Evolutionary conservation across 2,797 vertebrate species (phyloP).

Genomic region (Babyrousa celebensis): DNA sequence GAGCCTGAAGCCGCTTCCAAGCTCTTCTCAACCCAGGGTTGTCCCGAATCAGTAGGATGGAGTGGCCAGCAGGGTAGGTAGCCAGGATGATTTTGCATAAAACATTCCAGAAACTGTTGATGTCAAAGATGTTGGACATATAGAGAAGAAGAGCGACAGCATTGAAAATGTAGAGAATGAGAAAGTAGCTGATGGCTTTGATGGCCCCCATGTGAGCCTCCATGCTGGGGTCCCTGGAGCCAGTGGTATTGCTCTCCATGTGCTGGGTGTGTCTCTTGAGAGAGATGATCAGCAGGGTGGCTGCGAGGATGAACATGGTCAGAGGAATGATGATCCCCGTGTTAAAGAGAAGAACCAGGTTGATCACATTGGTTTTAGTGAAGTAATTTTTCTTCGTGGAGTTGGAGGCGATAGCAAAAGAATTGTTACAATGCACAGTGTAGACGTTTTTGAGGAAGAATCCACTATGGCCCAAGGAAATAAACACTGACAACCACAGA

Average conservation of each 20-base stretch:
- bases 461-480: constrained; percentile 47
- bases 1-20: constrained; percentile 53
- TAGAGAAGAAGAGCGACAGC: background rate
- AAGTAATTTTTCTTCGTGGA: constrained; percentile 43
- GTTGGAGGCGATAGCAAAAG: background rate
- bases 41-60: constrained; percentile 77
- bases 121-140: background rate
- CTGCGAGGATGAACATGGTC: constrained; percentile 33
- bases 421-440: background rate
- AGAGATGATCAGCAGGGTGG: constrained; percentile 75
- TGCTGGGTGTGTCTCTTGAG: constrained; percentile 70
- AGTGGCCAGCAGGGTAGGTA: constrained; percentile 74
- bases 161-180: constrained; percentile 48
- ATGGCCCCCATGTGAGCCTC: constrained; percentile 69
- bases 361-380: constrained; percentile 24
- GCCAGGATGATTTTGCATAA: constrained; percentile 69
- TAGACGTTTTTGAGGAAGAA: constrained; percentile 17
- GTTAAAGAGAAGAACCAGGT: constrained; percentile 49
- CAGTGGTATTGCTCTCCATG: constrained; percentile 38
- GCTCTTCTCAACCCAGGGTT: constrained; percentile 83
- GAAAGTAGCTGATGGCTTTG: constrained; percentile 61
- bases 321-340: constrained; percentile 64
- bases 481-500: background rate
- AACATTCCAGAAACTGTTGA: background rate
- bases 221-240: constrained; percentile 74